phyloP scores from a whole-genome alignment of 1,140 invertebrate species.

The Diprion similis region DNA sequence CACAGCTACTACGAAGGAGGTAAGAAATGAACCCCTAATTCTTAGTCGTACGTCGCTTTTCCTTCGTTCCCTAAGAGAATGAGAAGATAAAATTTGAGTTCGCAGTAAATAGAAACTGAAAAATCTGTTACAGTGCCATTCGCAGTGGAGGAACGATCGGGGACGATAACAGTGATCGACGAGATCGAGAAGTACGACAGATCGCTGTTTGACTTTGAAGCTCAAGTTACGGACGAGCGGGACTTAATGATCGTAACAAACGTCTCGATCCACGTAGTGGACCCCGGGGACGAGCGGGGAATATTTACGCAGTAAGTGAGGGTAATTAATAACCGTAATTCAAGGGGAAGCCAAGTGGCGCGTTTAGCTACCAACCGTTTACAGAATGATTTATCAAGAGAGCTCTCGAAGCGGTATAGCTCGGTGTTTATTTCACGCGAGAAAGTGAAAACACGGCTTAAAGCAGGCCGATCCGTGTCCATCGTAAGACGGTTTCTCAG shows the following conservation, averaged over 20 bases:
- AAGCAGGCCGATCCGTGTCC: background rate
- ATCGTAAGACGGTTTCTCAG: constrained; percentile 5
- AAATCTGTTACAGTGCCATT: constrained; percentile 76
- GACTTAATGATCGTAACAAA: constrained; percentile 78
- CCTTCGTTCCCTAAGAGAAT: constrained; percentile 11
- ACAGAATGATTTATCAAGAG: background rate
- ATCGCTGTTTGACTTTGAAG: constrained; percentile 80
- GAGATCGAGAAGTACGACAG: constrained; percentile 74
- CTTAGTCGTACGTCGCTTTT: constrained; percentile 24
- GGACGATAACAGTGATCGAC: constrained; percentile 85
- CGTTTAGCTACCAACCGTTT: background rate
- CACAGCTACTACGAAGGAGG: constrained; percentile 84
- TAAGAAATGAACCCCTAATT: constrained; percentile 43
- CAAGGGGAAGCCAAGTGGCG: background rate
- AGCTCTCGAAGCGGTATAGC: background rate
- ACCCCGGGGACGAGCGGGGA: constrained; percentile 72
- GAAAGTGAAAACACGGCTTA: background rate
- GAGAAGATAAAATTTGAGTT: background rate
- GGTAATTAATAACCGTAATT: constrained; percentile 11
- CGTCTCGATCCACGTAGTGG: constrained; percentile 83
- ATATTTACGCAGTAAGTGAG: constrained; percentile 72
- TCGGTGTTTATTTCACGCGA: background rate
- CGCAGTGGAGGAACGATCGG: constrained; percentile 86
- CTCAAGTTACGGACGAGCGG: constrained; percentile 74
- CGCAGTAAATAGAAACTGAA: background rate